phyloP scores from a whole-genome alignment of 1,140 invertebrate genomes.

The Drosophila punjabiensis region DNA sequence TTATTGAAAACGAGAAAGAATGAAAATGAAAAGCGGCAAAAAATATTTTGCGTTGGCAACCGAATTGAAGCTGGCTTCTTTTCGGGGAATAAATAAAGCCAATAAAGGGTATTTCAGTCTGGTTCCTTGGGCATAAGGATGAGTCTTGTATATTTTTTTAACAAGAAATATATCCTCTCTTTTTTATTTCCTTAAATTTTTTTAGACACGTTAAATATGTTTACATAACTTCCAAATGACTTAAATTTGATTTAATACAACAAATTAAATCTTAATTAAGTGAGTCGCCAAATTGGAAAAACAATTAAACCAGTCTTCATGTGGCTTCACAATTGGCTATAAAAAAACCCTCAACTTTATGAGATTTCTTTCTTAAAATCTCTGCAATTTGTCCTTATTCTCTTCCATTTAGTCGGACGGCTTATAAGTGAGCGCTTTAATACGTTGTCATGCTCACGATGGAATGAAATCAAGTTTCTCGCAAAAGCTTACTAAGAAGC shows the following conservation, averaged over 20 bases:
- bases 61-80: slow-evolving; percentile 10
- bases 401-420: slow-evolving; percentile 1
- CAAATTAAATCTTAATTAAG: too few relatives aligned
- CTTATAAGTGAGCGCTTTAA: slow-evolving; percentile 9
- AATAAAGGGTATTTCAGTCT: slow-evolving; percentile 28
- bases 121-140: slow-evolving; percentile 2
- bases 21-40: slow-evolving; percentile 1
- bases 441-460: slow-evolving; percentile 40
- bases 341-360: not conserved
- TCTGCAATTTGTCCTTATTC: slow-evolving; percentile 17
- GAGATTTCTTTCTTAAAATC: slow-evolving; percentile 12
- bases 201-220: too few relatives aligned
- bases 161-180: not conserved
- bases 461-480: slow-evolving; percentile 38
- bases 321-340: not conserved
- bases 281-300: not conserved
- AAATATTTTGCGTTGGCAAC: slow-evolving; percentile 38
- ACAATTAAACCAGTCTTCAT: not conserved
- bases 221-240: not conserved
- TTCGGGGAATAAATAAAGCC: slow-evolving; percentile 36
- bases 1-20: slow-evolving; percentile 9
- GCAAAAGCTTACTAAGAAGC: slow-evolving; percentile 31
- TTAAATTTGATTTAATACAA: too few relatives aligned
- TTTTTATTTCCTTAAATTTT: not conserved
- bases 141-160: slow-evolving; percentile 2